Conservation (phyloP, 2,888 invertebrate species). For the Endomychus coccineus region DNA sequence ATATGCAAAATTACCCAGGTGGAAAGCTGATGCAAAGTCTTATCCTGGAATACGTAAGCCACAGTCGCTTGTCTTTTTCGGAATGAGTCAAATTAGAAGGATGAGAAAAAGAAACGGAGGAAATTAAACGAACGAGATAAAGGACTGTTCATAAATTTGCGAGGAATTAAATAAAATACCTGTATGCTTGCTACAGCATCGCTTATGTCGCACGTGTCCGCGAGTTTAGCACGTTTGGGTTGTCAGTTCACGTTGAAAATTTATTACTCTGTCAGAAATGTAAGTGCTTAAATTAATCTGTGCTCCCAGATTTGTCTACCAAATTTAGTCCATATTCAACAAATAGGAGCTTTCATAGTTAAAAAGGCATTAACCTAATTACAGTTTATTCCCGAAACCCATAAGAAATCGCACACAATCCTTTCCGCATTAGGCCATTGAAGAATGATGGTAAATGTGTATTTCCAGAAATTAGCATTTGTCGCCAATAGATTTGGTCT, state of each 20-base stretch:
- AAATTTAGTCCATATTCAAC: background rate
- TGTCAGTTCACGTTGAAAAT: slow-evolving; percentile 1
- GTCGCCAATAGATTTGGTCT: too few species aligned
- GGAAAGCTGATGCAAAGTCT: background rate
- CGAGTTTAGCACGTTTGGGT: background rate
- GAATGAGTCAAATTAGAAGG: background rate
- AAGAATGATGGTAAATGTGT: too few species aligned
- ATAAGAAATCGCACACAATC: too few species aligned
- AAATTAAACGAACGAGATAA: background rate
- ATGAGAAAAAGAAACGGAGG: background rate
- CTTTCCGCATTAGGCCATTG: too few species aligned
- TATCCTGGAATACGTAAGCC: background rate
- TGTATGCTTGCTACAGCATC: background rate
- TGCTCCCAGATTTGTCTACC: background rate
- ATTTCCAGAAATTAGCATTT: too few species aligned
- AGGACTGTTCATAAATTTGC: background rate
- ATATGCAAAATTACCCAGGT: slow-evolving; percentile 1
- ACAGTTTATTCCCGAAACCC: too few species aligned
- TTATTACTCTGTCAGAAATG: background rate
- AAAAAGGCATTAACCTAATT: too few species aligned
- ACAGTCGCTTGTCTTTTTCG: background rate
- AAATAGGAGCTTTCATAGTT: background rate
- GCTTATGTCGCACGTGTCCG: background rate
- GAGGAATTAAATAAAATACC: background rate
- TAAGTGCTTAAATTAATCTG: too few species aligned